These are phyloP conservation scores for Murina feae DNA, from an alignment of 2,113 vertebrate genomes.

Conservation along the genomic window DNA sequence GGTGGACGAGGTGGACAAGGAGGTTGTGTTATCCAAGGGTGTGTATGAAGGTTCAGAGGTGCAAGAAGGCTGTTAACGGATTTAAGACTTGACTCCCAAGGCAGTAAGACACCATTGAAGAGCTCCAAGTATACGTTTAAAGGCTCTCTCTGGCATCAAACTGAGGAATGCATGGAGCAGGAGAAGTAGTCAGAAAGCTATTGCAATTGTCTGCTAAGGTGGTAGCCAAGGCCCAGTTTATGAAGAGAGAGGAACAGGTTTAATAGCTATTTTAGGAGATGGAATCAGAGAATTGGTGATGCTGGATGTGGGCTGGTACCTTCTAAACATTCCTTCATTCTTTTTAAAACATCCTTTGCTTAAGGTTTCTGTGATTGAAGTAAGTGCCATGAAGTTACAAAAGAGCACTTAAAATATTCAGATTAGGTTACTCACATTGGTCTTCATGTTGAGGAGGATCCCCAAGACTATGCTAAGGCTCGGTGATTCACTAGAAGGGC, in stretches of 20 bases:
- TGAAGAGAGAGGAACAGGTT: not conserved
- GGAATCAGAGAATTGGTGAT: not conserved
- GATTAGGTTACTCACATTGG: not conserved
- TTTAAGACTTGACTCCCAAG: not conserved
- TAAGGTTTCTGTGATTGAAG: not conserved
- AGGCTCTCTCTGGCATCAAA: not conserved
- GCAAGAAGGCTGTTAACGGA: not conserved
- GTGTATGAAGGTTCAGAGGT: not conserved
- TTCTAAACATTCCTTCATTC: not conserved
- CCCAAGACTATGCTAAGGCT: not conserved
- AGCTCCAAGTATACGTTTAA: not conserved
- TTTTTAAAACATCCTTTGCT: not conserved
- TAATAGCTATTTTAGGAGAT: not conserved
- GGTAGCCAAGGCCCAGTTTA: not conserved
- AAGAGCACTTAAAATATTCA: not conserved
- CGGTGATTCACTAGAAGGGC: not conserved
- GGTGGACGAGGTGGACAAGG: fast-evolving
- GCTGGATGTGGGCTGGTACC: not conserved
- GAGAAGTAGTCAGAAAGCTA: not conserved
- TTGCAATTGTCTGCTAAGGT: not conserved
- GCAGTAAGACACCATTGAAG: not conserved
- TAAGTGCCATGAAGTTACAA: not conserved
- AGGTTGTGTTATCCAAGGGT: not conserved
- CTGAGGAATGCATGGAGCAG: not conserved
- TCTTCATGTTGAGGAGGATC: not conserved